Evolutionary conservation across 2,888 invertebrate species (phyloP).

Genomic region (Timema cristinae): DNA sequence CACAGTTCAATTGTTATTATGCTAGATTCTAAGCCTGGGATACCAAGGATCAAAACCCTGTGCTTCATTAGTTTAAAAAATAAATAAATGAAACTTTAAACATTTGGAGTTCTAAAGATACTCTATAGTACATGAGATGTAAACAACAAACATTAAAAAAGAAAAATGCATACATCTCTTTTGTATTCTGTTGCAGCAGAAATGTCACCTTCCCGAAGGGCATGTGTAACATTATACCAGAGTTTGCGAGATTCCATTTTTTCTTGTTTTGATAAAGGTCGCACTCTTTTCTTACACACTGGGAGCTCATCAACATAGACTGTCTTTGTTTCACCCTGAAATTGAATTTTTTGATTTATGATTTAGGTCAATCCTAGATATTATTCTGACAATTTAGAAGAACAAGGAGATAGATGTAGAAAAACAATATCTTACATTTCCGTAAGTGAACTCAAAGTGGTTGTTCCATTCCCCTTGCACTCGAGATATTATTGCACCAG

Average conservation of each 20-base stretch:
- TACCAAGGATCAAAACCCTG: no score
- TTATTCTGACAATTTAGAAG: conserved; percentile 2
- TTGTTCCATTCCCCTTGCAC: conserved; percentile 50
- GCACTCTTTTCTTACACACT: conserved; percentile 42
- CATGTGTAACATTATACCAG: conserved; percentile 48
- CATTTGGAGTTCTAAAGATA: no score
- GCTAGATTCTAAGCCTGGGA: no score
- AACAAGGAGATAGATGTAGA: conserved; percentile 10
- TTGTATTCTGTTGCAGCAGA: conserved; percentile 47
- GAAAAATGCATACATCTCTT: conserved; percentile 30
- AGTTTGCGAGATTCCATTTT: conserved; percentile 48
- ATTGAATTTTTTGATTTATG: background rate
- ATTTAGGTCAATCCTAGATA: background rate
- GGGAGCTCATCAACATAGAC: conserved; percentile 39
- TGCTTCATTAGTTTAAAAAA: no score
- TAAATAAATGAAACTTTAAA: no score
- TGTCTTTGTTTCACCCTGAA: conserved; percentile 40
- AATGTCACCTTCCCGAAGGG: conserved; percentile 43
- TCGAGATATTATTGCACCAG: conserved; percentile 41
- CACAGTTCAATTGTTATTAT: no score
- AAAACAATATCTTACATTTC: conserved; percentile 40
- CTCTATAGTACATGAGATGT: no score
- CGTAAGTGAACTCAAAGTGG: conserved; percentile 44
- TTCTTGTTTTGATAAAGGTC: conserved; percentile 44
- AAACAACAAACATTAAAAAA: no score